Evolutionary conservation across 1,140 invertebrate species (phyloP).

Genomic region (Andrena cerasifolii): DNA sequence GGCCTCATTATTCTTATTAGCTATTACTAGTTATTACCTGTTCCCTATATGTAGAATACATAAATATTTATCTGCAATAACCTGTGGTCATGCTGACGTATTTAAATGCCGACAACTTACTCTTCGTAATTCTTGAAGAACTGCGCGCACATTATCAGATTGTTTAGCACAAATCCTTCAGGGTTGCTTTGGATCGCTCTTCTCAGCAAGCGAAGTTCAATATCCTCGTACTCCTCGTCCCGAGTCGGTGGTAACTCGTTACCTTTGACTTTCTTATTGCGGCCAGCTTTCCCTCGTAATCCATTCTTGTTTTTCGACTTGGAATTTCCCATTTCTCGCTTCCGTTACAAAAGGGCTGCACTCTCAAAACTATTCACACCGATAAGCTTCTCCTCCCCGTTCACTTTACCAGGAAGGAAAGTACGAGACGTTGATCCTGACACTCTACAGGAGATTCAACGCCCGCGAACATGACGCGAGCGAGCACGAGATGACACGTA

Average conservation of each 20-base stretch:
- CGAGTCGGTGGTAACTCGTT: background rate
- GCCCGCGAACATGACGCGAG: constrained; percentile 43
- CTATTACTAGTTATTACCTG: too few relatives aligned
- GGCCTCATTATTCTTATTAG: too few relatives aligned
- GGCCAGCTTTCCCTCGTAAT: background rate
- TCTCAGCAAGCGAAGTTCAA: constrained; percentile 79
- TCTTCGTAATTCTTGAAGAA: constrained; percentile 90
- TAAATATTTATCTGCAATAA: background rate
- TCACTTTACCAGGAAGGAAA: background rate
- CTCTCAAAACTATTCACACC: background rate
- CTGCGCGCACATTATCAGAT: constrained; percentile 88
- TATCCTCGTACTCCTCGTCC: constrained; percentile 57
- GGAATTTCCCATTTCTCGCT: constrained; percentile 78
- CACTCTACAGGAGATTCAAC: background rate
- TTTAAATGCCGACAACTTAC: constrained; percentile 81
- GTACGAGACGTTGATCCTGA: background rate
- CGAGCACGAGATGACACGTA: constrained; percentile 15
- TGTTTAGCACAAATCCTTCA: constrained; percentile 89
- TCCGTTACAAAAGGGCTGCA: background rate
- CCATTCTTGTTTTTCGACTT: constrained; percentile 73
- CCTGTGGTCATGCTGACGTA: too few relatives aligned
- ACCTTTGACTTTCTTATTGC: constrained; percentile 40
- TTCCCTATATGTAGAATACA: background rate
- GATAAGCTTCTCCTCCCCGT: background rate
- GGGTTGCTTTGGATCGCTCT: constrained; percentile 85